A percentile compares a stretch with the other conserved stretches of the same genome.
These are phyloP conservation scores for Sisyra terminalis DNA, from an alignment of 2,888 invertebrate species.

Conservation along the genomic window DNA sequence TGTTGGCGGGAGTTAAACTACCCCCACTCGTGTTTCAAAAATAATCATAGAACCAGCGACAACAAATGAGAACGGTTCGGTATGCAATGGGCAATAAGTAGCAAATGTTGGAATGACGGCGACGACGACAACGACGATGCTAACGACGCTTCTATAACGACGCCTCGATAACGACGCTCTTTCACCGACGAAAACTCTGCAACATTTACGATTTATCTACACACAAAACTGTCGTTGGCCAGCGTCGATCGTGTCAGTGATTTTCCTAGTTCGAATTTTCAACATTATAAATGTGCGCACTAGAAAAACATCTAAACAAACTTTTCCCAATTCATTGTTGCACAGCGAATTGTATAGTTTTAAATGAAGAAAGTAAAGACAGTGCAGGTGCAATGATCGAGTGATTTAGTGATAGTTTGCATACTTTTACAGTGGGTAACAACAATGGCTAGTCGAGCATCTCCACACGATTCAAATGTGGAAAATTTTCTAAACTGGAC, in stretches of 20 bases:
- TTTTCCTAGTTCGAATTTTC: neutral
- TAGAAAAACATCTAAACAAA: neutral
- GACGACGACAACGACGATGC: neutral
- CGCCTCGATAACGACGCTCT: too few species aligned
- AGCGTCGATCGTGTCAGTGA: neutral
- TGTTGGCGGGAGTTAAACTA: constrained; percentile 20
- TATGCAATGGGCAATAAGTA: too few species aligned
- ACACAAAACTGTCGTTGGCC: neutral
- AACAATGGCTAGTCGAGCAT: constrained; percentile 35
- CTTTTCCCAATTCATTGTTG: too few species aligned
- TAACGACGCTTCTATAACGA: too few species aligned
- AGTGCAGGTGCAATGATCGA: neutral
- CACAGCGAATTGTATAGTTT: too few species aligned
- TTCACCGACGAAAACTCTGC: neutral
- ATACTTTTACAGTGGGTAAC: constrained; percentile 11
- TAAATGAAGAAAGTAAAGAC: neutral
- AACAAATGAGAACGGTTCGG: too few species aligned
- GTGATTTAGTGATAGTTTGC: constrained; percentile 9
- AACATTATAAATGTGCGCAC: neutral
- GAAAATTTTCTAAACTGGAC: constrained; percentile 14
- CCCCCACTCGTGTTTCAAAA: constrained; percentile 24
- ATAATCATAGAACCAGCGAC: constrained; percentile 17
- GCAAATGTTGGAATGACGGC: neutral
- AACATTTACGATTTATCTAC: neutral
- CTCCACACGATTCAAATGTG: constrained; percentile 20